Conservation (phyloP, 2,797 vertebrate genomes). For the Lagodon rhomboides region DNA sequence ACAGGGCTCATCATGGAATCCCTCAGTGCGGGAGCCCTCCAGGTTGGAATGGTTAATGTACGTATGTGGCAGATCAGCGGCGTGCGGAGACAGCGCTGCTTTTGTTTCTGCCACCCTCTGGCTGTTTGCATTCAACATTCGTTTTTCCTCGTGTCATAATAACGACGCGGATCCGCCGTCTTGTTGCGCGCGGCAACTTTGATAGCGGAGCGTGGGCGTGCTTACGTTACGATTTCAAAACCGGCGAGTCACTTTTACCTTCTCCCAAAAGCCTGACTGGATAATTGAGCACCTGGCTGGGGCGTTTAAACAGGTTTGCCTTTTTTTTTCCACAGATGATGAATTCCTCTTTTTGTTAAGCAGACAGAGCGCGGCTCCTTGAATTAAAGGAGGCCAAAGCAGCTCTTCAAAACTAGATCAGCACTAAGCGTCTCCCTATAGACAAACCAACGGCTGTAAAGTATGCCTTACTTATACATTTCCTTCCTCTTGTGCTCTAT, state of each 20-base stretch:
- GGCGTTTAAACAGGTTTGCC: slow-evolving; percentile 68
- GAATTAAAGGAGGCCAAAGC: slow-evolving; percentile 82
- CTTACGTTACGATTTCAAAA: slow-evolving; percentile 54
- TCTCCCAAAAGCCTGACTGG: slow-evolving; percentile 49
- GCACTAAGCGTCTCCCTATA: slow-evolving; percentile 76
- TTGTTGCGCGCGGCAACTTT: slow-evolving; percentile 3
- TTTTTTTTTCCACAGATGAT: slow-evolving; percentile 75
- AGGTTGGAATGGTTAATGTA: slow-evolving; percentile 26
- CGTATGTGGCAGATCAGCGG: slow-evolving; percentile 19
- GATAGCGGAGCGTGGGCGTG: slow-evolving; percentile 17
- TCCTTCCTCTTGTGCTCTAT: slow-evolving; percentile 10
- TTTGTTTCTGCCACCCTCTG: slow-evolving; percentile 26
- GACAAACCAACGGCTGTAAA: slow-evolving; percentile 52
- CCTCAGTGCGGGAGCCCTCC: slow-evolving; percentile 36
- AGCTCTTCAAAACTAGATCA: slow-evolving; percentile 78
- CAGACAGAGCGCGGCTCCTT: slow-evolving; percentile 67
- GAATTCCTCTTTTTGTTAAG: slow-evolving; percentile 72
- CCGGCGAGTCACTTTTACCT: slow-evolving; percentile 49
- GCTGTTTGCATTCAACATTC: slow-evolving; percentile 38
- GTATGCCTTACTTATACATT: slow-evolving; percentile 11
- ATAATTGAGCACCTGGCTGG: slow-evolving; percentile 67
- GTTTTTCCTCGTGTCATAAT: slow-evolving; percentile 37
- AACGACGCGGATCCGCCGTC: slow-evolving; percentile 14
- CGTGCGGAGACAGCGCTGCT: slow-evolving; percentile 3
- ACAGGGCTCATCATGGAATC: slow-evolving; percentile 60